A percentile compares a stretch with the other conserved stretches of the same genome.
Evolutionary conservation across 2,888 invertebrate species (phyloP).

Genomic region (Mechanitis messenoides): DNA sequence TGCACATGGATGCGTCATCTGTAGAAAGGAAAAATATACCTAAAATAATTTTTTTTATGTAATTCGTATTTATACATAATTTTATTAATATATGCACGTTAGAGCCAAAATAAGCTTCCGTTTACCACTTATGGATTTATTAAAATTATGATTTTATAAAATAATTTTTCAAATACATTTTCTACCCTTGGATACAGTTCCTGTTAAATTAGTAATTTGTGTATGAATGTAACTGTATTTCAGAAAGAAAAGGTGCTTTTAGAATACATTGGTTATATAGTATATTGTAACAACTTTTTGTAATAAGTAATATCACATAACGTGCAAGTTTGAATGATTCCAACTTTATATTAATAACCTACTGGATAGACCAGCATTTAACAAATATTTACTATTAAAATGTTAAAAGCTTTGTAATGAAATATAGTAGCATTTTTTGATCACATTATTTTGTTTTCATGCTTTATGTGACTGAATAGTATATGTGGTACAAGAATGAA

Average conservation of each 20-base stretch:
- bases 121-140: not conserved
- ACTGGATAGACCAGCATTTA: conserved; percentile 72
- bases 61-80: conserved; percentile 6
- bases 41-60: conserved; percentile 16
- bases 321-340: conserved; percentile 64
- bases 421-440: conserved; percentile 70
- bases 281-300: conserved; percentile 14
- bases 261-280: conserved; percentile 30
- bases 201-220: conserved; percentile 12
- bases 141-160: conserved; percentile 8
- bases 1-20: conserved; percentile 28
- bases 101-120: conserved; percentile 13
- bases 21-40: conserved; percentile 7
- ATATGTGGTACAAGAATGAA: conserved; percentile 57
- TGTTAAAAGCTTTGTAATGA: conserved; percentile 69
- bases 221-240: not conserved
- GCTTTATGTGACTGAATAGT: conserved; percentile 69
- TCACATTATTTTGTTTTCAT: conserved; percentile 68
- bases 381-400: conserved; percentile 67
- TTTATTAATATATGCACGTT: conserved; percentile 12
- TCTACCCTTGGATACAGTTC: conserved; percentile 13
- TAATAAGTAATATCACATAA: conserved; percentile 34
- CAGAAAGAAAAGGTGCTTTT: conserved; percentile 40
- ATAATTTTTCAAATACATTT: not conserved
- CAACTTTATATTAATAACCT: conserved; percentile 43